Conservation (phyloP, 2,113 vertebrate genomes). For the Chaetorhynchus papuensis region DNA sequence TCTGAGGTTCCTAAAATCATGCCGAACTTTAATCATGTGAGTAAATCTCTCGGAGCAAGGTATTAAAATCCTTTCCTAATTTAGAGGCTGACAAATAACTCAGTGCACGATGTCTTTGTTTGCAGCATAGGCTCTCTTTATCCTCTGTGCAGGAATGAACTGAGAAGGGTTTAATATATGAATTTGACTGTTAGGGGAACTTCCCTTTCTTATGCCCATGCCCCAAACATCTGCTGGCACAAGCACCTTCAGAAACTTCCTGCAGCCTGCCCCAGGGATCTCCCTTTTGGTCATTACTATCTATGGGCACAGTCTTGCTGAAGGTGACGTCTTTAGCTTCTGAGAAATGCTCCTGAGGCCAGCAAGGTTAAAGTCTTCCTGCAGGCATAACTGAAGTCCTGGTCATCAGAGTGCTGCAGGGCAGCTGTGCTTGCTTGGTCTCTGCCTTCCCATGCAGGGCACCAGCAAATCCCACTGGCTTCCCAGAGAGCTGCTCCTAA, state of each 20-base stretch:
- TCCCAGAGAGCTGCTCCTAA: slow-evolving; percentile 5
- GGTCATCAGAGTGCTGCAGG: neutral
- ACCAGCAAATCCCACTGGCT: slow-evolving; percentile 40
- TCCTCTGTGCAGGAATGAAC: neutral
- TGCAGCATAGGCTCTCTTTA: neutral
- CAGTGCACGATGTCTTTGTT: neutral
- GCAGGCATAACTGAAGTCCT: neutral
- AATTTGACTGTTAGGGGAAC: neutral
- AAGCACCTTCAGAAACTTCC: neutral
- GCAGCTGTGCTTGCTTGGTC: neutral
- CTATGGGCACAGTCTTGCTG: neutral
- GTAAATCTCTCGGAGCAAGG: neutral
- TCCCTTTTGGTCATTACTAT: neutral
- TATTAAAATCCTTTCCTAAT: slow-evolving; percentile 6
- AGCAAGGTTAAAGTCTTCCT: neutral
- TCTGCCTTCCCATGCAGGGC: neutral
- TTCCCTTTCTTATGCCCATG: neutral
- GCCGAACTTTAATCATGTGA: neutral
- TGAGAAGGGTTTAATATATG: neutral
- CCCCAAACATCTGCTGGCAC: neutral
- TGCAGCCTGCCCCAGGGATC: neutral
- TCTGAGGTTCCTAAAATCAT: neutral
- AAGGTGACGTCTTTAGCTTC: neutral
- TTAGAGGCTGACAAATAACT: neutral
- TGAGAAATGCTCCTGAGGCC: neutral